Percentiles rank a stretch among this genome's conserved stretches.
Evolutionary conservation across 2,888 invertebrate genomes (phyloP).

Genomic region (Cerastoderma edule): DNA sequence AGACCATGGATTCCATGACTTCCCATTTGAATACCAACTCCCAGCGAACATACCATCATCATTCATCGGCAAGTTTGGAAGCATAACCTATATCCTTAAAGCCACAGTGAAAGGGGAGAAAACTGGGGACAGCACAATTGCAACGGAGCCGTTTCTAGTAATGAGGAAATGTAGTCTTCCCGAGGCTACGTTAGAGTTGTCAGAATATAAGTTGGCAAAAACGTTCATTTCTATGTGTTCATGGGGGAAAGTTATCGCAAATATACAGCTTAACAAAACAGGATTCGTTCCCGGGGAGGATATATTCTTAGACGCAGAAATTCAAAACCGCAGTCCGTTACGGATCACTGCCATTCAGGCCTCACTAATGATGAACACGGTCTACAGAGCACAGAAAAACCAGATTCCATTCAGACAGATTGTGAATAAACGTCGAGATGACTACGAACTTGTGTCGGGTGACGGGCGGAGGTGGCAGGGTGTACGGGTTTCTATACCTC

Average conservation of each 20-base stretch:
- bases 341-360: constrained; percentile 77
- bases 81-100: constrained; percentile 82
- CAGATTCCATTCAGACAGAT: constrained; percentile 74
- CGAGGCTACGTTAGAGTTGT: constrained; percentile 42
- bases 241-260: constrained; percentile 77
- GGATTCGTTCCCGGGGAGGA: constrained; percentile 82
- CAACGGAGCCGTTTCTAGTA: constrained; percentile 82
- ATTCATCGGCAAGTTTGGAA: constrained; percentile 83
- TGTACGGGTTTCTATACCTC: constrained; percentile 80
- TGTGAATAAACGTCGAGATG: constrained; percentile 82
- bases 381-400: constrained; percentile 78
- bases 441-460: constrained; percentile 78
- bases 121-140: constrained; percentile 77
- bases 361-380: constrained; percentile 79
- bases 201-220: constrained; percentile 60
- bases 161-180: constrained; percentile 70
- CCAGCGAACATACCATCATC: constrained; percentile 82
- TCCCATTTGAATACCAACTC: constrained; percentile 80
- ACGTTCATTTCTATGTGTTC: constrained; percentile 74
- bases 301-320: constrained; percentile 79
- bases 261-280: constrained; percentile 72
- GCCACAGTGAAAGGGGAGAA: constrained; percentile 79
- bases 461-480: constrained; percentile 81
- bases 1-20: constrained; percentile 74
- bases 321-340: constrained; percentile 78